A percentile compares a stretch with the other conserved stretches of the same genome.
Evolutionary conservation across 2,888 invertebrate genomes (phyloP).

Genomic region (Hetaerina titia): DNA sequence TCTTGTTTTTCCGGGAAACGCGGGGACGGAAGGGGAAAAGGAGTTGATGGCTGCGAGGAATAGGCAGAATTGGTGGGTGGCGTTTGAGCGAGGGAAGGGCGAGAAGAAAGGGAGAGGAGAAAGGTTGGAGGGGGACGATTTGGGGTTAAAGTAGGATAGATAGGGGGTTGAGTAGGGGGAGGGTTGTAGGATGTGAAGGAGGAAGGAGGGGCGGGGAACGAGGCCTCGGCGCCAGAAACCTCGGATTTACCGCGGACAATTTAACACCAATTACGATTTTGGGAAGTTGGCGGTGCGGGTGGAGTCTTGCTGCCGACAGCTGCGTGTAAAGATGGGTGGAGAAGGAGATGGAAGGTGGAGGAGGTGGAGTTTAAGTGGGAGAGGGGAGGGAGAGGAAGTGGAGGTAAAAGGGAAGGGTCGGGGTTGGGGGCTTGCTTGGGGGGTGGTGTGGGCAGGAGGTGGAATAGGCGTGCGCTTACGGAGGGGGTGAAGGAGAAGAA

Average conservation of each 20-base stretch:
- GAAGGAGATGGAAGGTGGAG: background rate
- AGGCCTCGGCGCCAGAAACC: conserved; percentile 41
- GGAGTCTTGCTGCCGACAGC: conserved; percentile 64
- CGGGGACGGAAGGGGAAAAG: background rate
- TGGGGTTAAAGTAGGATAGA: background rate
- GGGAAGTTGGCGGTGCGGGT: conserved; percentile 56
- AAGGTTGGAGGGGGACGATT: background rate
- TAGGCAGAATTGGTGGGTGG: background rate
- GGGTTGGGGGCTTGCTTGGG: background rate
- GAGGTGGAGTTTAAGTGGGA: background rate
- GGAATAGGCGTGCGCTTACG: background rate
- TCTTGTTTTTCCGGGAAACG: background rate
- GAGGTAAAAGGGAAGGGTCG: background rate
- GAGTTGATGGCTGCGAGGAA: background rate
- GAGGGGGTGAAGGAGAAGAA: background rate
- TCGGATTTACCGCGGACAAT: conserved; percentile 66
- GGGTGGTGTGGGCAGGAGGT: background rate
- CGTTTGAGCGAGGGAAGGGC: background rate
- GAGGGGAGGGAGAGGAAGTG: background rate
- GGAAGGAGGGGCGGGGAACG: background rate
- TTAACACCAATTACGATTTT: conserved; percentile 66
- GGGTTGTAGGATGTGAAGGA: background rate
- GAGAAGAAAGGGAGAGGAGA: background rate
- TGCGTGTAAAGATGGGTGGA: conserved; percentile 52
- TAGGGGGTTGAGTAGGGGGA: background rate